Conservation (phyloP, 2,888 invertebrate genomes). For the Rotaria magnacalcarata region DNA sequence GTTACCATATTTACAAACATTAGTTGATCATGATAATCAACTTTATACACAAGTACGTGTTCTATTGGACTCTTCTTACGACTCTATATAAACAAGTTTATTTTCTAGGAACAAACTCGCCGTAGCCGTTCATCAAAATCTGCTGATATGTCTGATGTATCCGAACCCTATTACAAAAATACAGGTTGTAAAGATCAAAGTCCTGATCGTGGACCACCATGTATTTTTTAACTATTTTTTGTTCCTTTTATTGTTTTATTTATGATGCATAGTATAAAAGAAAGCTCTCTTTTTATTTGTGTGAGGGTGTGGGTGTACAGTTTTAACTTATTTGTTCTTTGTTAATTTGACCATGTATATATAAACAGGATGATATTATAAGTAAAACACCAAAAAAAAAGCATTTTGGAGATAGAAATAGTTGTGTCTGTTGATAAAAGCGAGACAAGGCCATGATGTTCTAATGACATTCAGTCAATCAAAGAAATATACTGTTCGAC, state of each 20-base stretch:
- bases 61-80: background rate
- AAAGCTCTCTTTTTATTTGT: background rate
- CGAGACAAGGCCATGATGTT: too few species aligned
- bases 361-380: background rate
- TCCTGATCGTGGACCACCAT: conserved; percentile 11
- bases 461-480: too few species aligned
- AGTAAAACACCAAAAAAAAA: too few species aligned
- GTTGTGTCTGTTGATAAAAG: too few species aligned
- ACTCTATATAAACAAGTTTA: background rate
- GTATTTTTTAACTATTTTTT: background rate
- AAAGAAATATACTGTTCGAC: too few species aligned
- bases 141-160: background rate
- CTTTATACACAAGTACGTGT: background rate
- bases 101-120: background rate
- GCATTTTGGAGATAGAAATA: too few species aligned
- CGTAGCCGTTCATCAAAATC: background rate
- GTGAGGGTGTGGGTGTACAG: background rate
- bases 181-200: conserved; percentile 13
- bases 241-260: background rate
- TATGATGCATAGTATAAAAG: background rate
- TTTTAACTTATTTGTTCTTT: background rate
- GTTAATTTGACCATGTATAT: background rate
- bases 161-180: conserved; percentile 1
- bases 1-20: background rate
- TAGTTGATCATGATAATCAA: conserved; percentile 12